Conservation (phyloP, 1,140 invertebrate species). For the Zaprionus tsacasi region DNA sequence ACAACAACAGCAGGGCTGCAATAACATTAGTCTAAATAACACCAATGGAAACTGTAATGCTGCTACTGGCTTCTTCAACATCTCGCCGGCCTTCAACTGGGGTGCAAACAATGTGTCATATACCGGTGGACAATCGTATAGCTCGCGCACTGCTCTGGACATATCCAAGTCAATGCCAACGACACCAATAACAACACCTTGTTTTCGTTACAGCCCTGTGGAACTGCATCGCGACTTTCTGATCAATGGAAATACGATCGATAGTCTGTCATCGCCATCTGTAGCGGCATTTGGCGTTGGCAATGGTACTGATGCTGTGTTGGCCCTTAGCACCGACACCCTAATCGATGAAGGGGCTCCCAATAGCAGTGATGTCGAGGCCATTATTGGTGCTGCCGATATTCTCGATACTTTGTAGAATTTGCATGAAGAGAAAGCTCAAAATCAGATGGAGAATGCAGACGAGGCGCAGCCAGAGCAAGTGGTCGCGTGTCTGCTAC, state of each 20-base stretch:
- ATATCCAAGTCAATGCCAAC: conserved; percentile 88
- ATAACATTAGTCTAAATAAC: conserved; percentile 16
- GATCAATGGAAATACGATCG: conserved; percentile 86
- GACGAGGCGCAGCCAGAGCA: conserved; percentile 29
- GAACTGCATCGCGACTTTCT: conserved; percentile 86
- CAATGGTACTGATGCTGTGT: conserved; percentile 34
- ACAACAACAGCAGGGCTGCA: conserved; percentile 38
- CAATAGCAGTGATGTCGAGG: conserved; percentile 67
- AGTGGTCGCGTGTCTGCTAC: conserved; percentile 60
- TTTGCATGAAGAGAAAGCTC: conserved; percentile 81
- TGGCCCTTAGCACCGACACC: conserved; percentile 52
- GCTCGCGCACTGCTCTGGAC: conserved; percentile 62
- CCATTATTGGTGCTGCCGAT: conserved; percentile 70
- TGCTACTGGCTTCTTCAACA: conserved; percentile 66
- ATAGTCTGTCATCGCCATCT: conserved; percentile 63
- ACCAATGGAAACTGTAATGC: conserved; percentile 47
- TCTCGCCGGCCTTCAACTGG: conserved; percentile 66
- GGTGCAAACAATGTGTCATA: conserved; percentile 49
- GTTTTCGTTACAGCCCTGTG: conserved; percentile 86
- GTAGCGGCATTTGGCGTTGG: conserved; percentile 47
- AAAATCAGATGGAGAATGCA: conserved; percentile 19
- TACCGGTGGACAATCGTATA: conserved; percentile 30
- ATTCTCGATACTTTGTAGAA: conserved; percentile 80
- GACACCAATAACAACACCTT: conserved; percentile 85
- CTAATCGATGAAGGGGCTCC: conserved; percentile 66